Conservation (phyloP, 2,888 invertebrate genomes). For the Homarus gammarus region DNA sequence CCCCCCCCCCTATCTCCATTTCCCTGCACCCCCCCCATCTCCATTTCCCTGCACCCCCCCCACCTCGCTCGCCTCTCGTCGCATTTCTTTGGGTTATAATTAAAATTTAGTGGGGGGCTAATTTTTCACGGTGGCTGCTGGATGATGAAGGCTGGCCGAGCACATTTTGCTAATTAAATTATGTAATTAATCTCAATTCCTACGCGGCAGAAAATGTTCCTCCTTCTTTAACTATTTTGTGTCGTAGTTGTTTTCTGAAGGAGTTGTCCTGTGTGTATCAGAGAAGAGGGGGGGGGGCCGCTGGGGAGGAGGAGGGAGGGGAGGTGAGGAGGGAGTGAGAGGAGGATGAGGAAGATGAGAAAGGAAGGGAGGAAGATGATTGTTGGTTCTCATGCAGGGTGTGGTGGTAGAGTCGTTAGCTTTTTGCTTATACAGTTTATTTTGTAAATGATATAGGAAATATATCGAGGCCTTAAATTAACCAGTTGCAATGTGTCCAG, state of each 20-base stretch:
- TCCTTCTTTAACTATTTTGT: constrained; percentile 6
- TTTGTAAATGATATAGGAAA: too few species aligned
- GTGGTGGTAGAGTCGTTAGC: too few species aligned
- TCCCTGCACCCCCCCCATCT: neutral
- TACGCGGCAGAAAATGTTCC: neutral
- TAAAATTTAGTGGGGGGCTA: constrained; percentile 53
- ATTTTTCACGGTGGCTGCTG: constrained; percentile 49
- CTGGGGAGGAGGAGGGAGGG: neutral
- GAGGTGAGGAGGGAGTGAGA: neutral
- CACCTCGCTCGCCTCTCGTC: constrained; percentile 2
- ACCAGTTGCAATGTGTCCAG: too few species aligned
- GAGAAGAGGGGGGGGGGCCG: neutral
- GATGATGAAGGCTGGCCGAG: constrained; percentile 49
- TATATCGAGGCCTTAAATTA: too few species aligned
- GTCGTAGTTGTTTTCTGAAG: constrained; percentile 3
- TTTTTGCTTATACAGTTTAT: too few species aligned
- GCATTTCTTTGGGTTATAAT: constrained; percentile 55
- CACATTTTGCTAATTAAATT: constrained; percentile 36
- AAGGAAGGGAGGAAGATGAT: too few species aligned
- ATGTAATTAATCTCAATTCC: constrained; percentile 32
- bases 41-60: neutral
- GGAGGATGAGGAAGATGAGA: neutral
- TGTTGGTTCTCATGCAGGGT: too few species aligned
- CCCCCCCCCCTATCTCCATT: too few species aligned
- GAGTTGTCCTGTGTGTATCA: neutral